Evolutionary conservation across 2,113 vertebrate genomes (phyloP), one percentile per base, ranked within the genome.

Genomic region (Ciconia stormi): DNA sequence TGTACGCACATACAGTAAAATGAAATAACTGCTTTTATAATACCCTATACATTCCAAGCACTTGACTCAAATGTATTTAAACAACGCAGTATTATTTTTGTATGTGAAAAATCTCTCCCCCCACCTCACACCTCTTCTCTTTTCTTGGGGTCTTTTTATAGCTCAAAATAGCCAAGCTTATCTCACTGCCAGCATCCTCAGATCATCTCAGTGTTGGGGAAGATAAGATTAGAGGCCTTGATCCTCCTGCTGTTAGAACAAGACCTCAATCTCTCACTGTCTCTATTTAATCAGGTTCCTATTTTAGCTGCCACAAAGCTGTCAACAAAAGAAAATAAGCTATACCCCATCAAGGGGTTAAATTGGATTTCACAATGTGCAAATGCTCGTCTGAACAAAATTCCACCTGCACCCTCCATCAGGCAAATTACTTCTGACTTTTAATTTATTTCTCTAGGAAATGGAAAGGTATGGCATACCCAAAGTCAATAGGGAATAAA

Each of bases 401-500:
- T 97, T 98, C 98, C 98, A 99, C 99, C 99, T 99, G 99, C 98
- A 99, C 98, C 97, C 98, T 98, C 98, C 98, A 96, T 99, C 99
- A 99, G 98, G 98, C 98, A 99, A 99, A 99, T 99, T 99, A 99
- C 98, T 99, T 99, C 99, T 99, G 99, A 99, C 99, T 99, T 99
- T 99, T 99, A 99, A 99, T 99, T 99, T 99, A 99, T 99, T 99
- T 99, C 99, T 98, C 98, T 97, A 99, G 99, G 99, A 99, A 99
- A 99, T 99, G 98, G 99, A 99, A 99, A 99, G 98, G 98, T 99
- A 99, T 99, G 99, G 99, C 98, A 98, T 98, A 99, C 98, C 98
- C 98, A 99, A 98, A 99, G 99, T 99, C 99, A 99, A 99, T 99
- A 99, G 98, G 98, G 98, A 98, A 99, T 98, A 98, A 98, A 98